Evolutionary conservation across 2,113 vertebrate genomes (phyloP).

Genomic region (Steatornis caripensis): DNA sequence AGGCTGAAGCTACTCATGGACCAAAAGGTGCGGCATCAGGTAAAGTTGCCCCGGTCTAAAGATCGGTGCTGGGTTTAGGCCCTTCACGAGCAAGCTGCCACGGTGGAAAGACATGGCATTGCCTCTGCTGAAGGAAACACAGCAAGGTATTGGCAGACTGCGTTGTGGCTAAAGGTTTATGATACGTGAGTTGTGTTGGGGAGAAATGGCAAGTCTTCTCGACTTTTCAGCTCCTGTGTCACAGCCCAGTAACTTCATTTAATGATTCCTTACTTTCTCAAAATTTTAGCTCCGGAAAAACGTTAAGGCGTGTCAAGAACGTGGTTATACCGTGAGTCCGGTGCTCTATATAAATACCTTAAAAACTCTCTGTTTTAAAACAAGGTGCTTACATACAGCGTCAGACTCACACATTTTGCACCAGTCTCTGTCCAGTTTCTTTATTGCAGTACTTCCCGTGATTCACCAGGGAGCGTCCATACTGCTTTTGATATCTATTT

Average conservation of each 20-base stretch:
- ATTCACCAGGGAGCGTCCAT: neutral
- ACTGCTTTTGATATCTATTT: neutral
- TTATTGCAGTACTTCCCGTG: neutral
- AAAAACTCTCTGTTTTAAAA: neutral
- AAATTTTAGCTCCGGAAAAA: neutral
- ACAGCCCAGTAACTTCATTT: accelerated
- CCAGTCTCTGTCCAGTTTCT: neutral
- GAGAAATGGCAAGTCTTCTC: accelerated
- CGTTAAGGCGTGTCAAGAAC: accelerated
- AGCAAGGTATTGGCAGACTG: accelerated
- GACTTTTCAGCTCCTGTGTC: too few species aligned
- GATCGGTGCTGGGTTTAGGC: neutral
- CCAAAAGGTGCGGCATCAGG: neutral
- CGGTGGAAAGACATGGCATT: accelerated
- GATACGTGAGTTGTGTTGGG: neutral
- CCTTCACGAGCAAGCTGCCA: accelerated
- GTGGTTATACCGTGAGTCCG: accelerated
- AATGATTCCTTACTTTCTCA: accelerated
- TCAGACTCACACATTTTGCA: accelerated
- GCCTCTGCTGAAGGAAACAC: accelerated
- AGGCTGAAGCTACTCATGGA: neutral
- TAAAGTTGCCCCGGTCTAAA: neutral
- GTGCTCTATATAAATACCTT: accelerated
- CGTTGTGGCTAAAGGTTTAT: accelerated
- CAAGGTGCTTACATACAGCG: too few species aligned